Percentiles rank a stretch among this genome's conserved stretches.
These are phyloP conservation scores for Rhyacophila evoluta DNA, from an alignment of 2,888 invertebrate species.

Conservation along the genomic window DNA sequence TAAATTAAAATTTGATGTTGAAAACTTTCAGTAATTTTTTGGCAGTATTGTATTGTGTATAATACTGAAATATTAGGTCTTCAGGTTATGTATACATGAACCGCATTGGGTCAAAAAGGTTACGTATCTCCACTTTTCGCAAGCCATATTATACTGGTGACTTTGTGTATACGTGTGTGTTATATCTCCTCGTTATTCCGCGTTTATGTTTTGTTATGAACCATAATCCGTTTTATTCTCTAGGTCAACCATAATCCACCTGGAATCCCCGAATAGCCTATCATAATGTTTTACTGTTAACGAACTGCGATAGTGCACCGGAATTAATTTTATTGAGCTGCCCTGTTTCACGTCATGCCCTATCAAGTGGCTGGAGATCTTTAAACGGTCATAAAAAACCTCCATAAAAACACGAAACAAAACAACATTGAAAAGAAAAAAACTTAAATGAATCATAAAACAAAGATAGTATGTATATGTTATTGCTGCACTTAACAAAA, in stretches of 20 bases:
- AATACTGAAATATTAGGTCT: too few species aligned
- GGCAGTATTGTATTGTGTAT: too few species aligned
- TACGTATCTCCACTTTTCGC: too few species aligned
- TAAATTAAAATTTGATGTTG: too few species aligned
- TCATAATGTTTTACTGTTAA: neutral
- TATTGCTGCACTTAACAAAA: constrained; percentile 24
- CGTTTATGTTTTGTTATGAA: too few species aligned
- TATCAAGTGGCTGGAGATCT: constrained; percentile 12
- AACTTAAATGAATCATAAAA: constrained; percentile 14
- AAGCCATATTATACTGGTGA: too few species aligned
- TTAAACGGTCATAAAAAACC: constrained; percentile 11
- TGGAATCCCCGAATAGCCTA: neutral
- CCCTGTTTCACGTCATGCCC: constrained; percentile 14
- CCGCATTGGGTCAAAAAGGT: too few species aligned
- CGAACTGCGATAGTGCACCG: neutral
- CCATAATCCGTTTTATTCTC: too few species aligned
- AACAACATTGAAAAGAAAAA: constrained; percentile 18
- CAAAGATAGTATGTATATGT: constrained; percentile 9
- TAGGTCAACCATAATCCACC: neutral
- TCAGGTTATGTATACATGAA: too few species aligned
- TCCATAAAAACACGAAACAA: constrained; percentile 18
- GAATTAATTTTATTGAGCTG: neutral
- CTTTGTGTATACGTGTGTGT: too few species aligned
- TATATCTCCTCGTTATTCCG: too few species aligned
- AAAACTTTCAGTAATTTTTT: too few species aligned